Evolutionary conservation across 1,140 invertebrate genomes (phyloP).

Genomic region (Zaprionus gabonicus): DNA sequence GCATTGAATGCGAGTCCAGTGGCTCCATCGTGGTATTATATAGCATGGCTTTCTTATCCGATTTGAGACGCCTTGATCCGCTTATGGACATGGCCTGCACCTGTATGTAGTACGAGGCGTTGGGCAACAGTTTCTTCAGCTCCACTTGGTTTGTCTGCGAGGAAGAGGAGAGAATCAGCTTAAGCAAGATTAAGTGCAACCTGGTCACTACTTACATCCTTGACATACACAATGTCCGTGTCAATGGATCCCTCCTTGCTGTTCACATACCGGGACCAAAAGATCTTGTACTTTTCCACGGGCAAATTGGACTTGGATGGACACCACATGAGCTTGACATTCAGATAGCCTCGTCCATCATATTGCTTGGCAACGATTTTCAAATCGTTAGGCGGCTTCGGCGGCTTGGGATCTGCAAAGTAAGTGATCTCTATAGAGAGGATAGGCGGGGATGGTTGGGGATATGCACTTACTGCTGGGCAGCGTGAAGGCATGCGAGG

Average conservation of each 20-base stretch:
- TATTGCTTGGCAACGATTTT: constrained; percentile 86
- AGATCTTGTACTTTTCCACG: constrained; percentile 85
- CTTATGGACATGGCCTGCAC: constrained; percentile 89
- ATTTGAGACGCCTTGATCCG: constrained; percentile 87
- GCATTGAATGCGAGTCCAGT: constrained; percentile 32
- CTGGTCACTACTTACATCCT: constrained; percentile 78
- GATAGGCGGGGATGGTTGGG: no score
- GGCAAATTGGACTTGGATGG: constrained; percentile 88
- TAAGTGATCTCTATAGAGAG: neutral
- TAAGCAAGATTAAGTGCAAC: constrained; percentile 4
- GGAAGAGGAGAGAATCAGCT: neutral
- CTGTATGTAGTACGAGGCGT: constrained; percentile 90
- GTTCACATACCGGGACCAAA: constrained; percentile 76
- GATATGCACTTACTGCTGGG: constrained; percentile 81
- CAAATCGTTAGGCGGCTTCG: constrained; percentile 88
- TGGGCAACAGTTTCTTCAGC: constrained; percentile 87
- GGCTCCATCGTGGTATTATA: constrained; percentile 87
- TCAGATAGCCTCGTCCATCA: constrained; percentile 86
- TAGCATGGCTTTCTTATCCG: constrained; percentile 88
- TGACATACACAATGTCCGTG: constrained; percentile 63
- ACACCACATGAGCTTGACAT: constrained; percentile 86
- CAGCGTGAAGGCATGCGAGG: constrained; percentile 87
- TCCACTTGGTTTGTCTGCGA: constrained; percentile 78
- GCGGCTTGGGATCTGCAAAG: constrained; percentile 87
- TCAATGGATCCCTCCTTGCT: constrained; percentile 62